These are phyloP conservation scores for Meloe dianella DNA, from an alignment of 2,888 invertebrate genomes.

Conservation along the genomic window DNA sequence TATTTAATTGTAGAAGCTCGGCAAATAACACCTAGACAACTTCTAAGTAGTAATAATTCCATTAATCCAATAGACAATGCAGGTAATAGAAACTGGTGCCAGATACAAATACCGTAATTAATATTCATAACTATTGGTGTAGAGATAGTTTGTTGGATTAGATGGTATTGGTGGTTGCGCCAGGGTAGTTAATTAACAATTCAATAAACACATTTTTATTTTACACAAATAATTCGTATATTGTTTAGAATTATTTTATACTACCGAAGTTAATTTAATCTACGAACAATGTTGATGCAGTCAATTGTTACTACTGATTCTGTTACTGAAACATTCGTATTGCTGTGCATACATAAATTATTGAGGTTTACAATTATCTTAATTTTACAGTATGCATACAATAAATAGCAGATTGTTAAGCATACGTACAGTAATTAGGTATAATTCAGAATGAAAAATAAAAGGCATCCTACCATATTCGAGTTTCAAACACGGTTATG, in stretches of 20 bases:
- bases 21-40: conserved; percentile 1
- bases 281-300: background rate
- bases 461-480: no score
- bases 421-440: no score
- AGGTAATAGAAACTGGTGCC: conserved; percentile 9
- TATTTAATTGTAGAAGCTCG: background rate
- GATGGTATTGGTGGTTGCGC: conserved; percentile 4
- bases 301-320: background rate
- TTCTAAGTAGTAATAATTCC: conserved; percentile 8
- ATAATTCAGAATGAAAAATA: no score
- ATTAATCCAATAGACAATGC: background rate
- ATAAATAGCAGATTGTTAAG: no score
- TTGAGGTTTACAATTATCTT: no score
- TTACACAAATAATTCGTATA: background rate
- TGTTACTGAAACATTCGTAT: background rate
- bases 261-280: background rate
- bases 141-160: background rate
- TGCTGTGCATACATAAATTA: background rate
- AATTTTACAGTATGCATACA: no score
- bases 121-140: conserved; percentile 1
- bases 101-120: conserved; percentile 5
- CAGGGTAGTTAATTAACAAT: conserved; percentile 1
- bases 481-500: background rate
- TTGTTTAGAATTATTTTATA: background rate
- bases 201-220: background rate